phyloP scores from a whole-genome alignment of 1,140 invertebrate genomes.

The Ceratina japonica region DNA sequence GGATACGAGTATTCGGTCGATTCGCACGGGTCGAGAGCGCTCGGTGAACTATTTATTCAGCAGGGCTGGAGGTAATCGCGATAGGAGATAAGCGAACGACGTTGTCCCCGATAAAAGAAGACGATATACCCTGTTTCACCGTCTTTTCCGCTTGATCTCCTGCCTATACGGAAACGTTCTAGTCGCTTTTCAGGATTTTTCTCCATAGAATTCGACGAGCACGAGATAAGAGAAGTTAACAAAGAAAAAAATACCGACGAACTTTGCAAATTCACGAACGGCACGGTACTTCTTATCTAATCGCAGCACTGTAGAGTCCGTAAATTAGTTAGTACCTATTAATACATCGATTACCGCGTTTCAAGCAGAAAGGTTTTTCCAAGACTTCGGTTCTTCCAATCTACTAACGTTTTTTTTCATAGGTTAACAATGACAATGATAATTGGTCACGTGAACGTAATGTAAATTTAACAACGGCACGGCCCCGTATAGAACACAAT shows the following conservation, averaged over 20 bases:
- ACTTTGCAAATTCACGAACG: not conserved
- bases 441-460: conserved; percentile 60
- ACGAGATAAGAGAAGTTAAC: not conserved
- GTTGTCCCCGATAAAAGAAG: conserved; percentile 34
- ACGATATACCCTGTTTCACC: not conserved
- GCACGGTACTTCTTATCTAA: not conserved
- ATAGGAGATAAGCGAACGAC: conserved; percentile 34
- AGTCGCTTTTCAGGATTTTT: not conserved
- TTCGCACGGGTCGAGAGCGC: conserved; percentile 29
- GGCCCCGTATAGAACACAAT: conserved; percentile 55
- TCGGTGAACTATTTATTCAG: conserved; percentile 51
- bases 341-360: not conserved
- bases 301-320: too few relatives aligned
- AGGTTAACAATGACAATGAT: conserved; percentile 64
- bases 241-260: not conserved
- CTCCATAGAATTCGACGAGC: not conserved
- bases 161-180: conserved; percentile 6
- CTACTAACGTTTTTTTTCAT: conserved; percentile 24
- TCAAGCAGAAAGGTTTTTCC: not conserved
- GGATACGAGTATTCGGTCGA: conserved; percentile 31
- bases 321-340: not conserved
- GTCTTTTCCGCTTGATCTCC: conserved; percentile 11
- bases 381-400: conserved; percentile 24
- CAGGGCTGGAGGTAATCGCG: conserved; percentile 27
- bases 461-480: conserved; percentile 58